phyloP scores from a whole-genome alignment of 2,888 invertebrate genomes.

The Notodonta ziczac region DNA sequence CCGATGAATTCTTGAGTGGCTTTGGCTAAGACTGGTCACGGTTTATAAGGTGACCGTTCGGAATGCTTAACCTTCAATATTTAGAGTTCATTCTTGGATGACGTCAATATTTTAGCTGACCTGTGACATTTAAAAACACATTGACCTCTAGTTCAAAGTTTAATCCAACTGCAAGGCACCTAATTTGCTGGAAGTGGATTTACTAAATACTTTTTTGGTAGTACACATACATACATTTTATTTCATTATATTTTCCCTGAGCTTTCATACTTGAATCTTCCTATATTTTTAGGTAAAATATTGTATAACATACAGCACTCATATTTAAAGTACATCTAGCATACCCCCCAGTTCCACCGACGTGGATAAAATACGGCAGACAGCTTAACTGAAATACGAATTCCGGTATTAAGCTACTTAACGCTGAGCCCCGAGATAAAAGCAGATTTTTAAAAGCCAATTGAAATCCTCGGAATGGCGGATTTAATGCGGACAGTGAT shows the following conservation, averaged over 20 bases:
- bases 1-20: conserved; percentile 53
- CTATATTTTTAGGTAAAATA: too few species aligned
- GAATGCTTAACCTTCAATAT: conserved; percentile 18
- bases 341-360: not conserved
- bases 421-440: conserved; percentile 6
- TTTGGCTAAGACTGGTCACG: conserved; percentile 48
- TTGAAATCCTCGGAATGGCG: not conserved
- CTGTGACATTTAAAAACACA: not conserved
- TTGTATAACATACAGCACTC: too few species aligned
- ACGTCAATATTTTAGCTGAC: not conserved
- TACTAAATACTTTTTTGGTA: too few species aligned
- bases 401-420: conserved; percentile 16
- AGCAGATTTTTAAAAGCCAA: conserved; percentile 5
- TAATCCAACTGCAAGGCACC: not conserved
- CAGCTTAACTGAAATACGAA: conserved; percentile 8
- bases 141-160: not conserved
- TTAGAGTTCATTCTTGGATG: not conserved
- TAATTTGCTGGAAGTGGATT: too few species aligned
- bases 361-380: not conserved
- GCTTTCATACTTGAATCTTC: too few species aligned
- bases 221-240: too few species aligned
- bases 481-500: not conserved
- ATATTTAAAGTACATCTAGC: conserved; percentile 7
- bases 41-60: conserved; percentile 35
- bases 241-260: too few species aligned